phyloP scores from a whole-genome alignment of 2,113 vertebrate species.

The Syngnathoides biaculeatus region DNA sequence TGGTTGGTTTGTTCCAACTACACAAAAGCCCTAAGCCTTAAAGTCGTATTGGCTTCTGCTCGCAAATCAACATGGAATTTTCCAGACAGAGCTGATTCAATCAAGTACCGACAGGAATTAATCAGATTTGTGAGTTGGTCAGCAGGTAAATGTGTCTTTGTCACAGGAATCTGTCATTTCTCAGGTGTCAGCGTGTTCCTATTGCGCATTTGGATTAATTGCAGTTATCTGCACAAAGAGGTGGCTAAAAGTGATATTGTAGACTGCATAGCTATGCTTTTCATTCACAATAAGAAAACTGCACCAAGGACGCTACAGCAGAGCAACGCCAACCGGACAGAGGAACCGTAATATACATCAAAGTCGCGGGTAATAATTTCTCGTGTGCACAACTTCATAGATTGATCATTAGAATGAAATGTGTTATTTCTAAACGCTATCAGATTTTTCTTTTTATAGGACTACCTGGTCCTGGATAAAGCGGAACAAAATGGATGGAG shows the following conservation, averaged over 20 bases:
- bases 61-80: slow-evolving; percentile 54
- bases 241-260: background rate
- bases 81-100: slow-evolving; percentile 50
- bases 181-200: slow-evolving; percentile 6
- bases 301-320: too few species aligned
- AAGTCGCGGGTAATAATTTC: too few species aligned
- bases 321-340: too few species aligned
- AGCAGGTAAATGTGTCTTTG: slow-evolving; percentile 33
- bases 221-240: slow-evolving; percentile 20
- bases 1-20: slow-evolving; percentile 86
- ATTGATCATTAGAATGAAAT: too few species aligned
- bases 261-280: too few species aligned
- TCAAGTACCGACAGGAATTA: slow-evolving; percentile 54
- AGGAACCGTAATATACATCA: too few species aligned
- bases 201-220: slow-evolving; percentile 24
- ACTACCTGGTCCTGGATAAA: too few species aligned
- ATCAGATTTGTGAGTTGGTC: slow-evolving; percentile 42
- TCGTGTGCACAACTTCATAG: too few species aligned
- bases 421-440: too few species aligned
- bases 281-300: too few species aligned
- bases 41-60: slow-evolving; percentile 81
- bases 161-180: slow-evolving; percentile 32
- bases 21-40: slow-evolving; percentile 80
- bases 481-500: too few species aligned
- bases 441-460: too few species aligned